Base-by-base conservation (phyloP, 1,140 invertebrate genomes). In the Drosophila nikananu region DNA sequence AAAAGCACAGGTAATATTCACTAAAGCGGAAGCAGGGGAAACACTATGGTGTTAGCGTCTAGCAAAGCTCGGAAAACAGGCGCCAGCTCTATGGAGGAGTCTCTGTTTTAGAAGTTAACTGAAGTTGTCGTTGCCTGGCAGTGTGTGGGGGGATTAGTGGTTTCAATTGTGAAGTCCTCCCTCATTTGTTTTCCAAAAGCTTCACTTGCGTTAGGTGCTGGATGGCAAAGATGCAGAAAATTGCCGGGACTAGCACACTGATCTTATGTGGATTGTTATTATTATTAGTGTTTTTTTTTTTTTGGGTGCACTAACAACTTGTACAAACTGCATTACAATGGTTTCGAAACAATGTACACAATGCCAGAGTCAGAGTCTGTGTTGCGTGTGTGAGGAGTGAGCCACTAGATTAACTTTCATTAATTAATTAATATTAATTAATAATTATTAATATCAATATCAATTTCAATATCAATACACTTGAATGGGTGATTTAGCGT, bases 251-350 rank as follows among this genome's bases (percentile, higher is more conserved):
- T 63, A 63, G 57, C 63, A 35, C 58, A 35, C 15, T 35, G 23
- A 62, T 44, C 27, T 62, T 58, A 25, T 9, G 41, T 42, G 74
- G 30, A 37, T 52, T 57, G 2, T 35, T 32, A 35, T 21, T 15
- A 15, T 7, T 3, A 46, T 46, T 23, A 15, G 9, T 51, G 5
- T 17, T 21, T 35, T 25, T 39, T 27, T 27, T 51, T 51, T 27
- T 75, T 51, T 51, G 68, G 54, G 60, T 78, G 73, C 77, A 86
- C 52, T 64, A 80, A 76, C 65, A 81, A 67, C 58, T 80, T 42
- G 55, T 58, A 81, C 61, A 63, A 57, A 80, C 70, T 79, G 73
- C 66, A 73, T 57, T 61, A 66, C 74, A 79, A 63, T 74, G 57
- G 41, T 46, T 30, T 49, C 42, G 44, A 73, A 73, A 59, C 49